Evolutionary conservation across 37 sponge, comb jelly and placozoan genomes (phyloP).

Genomic region (Dysidea cf. avara): DNA sequence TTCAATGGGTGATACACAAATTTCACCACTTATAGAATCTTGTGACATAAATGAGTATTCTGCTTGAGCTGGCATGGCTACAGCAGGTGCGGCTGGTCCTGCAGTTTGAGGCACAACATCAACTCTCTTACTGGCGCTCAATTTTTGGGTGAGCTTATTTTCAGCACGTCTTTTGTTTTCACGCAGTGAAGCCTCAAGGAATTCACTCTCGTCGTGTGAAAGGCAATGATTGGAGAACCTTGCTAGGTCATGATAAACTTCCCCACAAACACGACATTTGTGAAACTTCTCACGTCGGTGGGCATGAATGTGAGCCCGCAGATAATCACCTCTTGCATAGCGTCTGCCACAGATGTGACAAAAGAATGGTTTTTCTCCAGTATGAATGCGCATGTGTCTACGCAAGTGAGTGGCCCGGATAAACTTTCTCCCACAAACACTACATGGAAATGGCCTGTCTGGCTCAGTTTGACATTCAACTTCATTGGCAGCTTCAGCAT

Average conservation of each 20-base stretch:
- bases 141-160: no score
- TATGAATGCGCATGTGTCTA: slow-evolving; percentile 75
- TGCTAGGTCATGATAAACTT: slow-evolving; percentile 66
- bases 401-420: slow-evolving; percentile 63
- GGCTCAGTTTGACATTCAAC: slow-evolving; percentile 10
- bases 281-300: slow-evolving; percentile 59
- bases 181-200: no score
- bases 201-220: no score
- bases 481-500: neutral
- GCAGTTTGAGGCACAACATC: no score
- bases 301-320: slow-evolving; percentile 70
- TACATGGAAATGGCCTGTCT: slow-evolving; percentile 56
- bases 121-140: no score
- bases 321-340: slow-evolving; percentile 71
- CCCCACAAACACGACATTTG: slow-evolving; percentile 75
- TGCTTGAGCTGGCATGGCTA: no score
- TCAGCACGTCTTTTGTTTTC: no score
- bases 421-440: slow-evolving; percentile 63
- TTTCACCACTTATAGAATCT: no score
- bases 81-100: no score
- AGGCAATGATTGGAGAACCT: slow-evolving; percentile 76
- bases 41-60: no score
- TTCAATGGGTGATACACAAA: no score
- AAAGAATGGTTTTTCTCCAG: slow-evolving; percentile 74
- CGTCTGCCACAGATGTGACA: slow-evolving; percentile 77